Evolutionary conservation across 2,113 vertebrate species (phyloP).

Genomic region (Danionella cerebrum): DNA sequence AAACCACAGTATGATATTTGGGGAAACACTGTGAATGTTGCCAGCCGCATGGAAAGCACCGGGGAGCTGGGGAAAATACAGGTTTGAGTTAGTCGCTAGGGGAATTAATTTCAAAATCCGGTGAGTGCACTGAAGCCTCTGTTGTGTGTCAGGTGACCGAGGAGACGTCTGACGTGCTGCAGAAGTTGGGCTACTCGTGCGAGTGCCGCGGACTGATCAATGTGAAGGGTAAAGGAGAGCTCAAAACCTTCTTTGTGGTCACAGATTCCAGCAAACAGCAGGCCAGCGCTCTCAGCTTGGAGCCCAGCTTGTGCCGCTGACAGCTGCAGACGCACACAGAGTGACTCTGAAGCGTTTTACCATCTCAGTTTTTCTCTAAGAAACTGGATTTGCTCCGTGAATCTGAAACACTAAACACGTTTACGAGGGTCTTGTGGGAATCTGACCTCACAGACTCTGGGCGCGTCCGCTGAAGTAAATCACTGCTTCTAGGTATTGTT

Average conservation of each 20-base stretch:
- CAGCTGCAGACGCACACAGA: neutral
- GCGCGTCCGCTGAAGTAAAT: neutral
- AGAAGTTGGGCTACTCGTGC: conserved; percentile 83
- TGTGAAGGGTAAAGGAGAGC: conserved; percentile 94
- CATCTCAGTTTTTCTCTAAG: neutral
- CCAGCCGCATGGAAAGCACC: conserved; percentile 94
- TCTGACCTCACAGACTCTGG: neutral
- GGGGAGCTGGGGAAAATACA: conserved; percentile 95
- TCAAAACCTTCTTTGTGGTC: conserved; percentile 92
- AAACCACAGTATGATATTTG: conserved; percentile 98
- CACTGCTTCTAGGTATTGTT: neutral
- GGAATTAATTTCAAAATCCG: too few species aligned
- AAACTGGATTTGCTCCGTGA: neutral
- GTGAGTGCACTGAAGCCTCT: neutral
- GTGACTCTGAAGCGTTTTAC: neutral
- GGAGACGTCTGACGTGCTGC: conserved; percentile 78
- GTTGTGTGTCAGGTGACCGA: conserved; percentile 77
- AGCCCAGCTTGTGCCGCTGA: neutral
- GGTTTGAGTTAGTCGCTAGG: conserved; percentile 54
- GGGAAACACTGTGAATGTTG: conserved; percentile 96
- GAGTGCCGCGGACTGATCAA: conserved; percentile 91
- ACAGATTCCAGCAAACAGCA: conserved; percentile 91
- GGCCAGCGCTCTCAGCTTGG: conserved; percentile 79
- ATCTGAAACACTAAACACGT: too few species aligned
- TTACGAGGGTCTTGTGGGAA: neutral